phyloP scores from a whole-genome alignment of 2,888 invertebrate genomes.

The Stenodema calcarata region DNA sequence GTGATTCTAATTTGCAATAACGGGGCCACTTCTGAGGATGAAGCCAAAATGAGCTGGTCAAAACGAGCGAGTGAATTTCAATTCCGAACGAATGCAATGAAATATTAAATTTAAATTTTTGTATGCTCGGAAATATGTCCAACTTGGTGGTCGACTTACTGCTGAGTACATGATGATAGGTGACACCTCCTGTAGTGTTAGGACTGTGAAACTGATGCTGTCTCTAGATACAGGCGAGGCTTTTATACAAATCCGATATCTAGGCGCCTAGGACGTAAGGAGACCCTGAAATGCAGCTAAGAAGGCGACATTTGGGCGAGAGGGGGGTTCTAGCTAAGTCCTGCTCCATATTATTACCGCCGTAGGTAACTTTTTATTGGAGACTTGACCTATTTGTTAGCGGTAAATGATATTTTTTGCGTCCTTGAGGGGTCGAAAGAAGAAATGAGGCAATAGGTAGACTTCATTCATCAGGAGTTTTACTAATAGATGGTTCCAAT shows the following conservation, averaged over 20 bases:
- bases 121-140: too few relatives aligned
- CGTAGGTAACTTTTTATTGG: neutral
- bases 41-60: too few relatives aligned
- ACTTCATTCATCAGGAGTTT: neutral
- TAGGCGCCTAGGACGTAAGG: neutral
- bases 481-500: too few relatives aligned
- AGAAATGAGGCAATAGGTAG: neutral
- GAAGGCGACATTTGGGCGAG: neutral
- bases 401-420: neutral
- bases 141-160: conserved; percentile 32
- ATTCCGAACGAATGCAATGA: too few relatives aligned
- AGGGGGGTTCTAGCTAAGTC: neutral
- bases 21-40: too few relatives aligned
- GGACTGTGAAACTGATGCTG: conserved; percentile 47
- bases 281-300: neutral
- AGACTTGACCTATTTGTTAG: neutral
- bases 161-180: conserved; percentile 43
- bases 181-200: conserved; percentile 35
- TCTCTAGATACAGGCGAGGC: neutral
- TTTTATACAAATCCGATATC: conserved; percentile 25
- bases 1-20: too few relatives aligned
- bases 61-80: too few relatives aligned
- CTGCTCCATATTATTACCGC: neutral
- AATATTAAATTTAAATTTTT: neutral
- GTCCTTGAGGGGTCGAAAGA: neutral